Conservation (phyloP, 2,113 vertebrate species). For the Haemorhous mexicanus region DNA sequence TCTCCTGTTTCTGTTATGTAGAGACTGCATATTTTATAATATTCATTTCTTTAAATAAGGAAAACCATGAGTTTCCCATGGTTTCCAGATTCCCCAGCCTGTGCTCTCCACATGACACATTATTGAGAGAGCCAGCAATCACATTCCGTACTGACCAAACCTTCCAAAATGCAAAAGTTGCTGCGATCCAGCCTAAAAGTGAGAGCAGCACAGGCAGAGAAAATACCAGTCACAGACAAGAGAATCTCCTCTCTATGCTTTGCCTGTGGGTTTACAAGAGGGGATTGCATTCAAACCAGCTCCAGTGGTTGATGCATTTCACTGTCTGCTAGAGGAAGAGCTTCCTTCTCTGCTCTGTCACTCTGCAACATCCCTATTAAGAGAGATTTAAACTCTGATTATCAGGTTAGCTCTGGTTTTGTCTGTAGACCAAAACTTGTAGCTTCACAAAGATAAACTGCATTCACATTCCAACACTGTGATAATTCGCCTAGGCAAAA, state of each 20-base stretch:
- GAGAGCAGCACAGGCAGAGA: neutral
- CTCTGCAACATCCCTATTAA: neutral
- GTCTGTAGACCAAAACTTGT: neutral
- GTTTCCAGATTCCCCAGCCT: neutral
- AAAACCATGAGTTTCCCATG: neutral
- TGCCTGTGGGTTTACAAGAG: neutral
- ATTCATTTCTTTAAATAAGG: neutral
- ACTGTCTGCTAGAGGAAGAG: neutral
- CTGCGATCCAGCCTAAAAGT: neutral
- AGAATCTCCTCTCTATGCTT: neutral
- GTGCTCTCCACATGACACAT: neutral
- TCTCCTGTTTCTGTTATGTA: neutral
- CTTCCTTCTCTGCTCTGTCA: neutral
- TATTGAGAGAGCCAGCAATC: neutral
- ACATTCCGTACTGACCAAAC: neutral
- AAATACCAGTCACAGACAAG: rapidly evolving
- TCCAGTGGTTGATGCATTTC: neutral
- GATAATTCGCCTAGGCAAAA: neutral
- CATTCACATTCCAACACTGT: neutral
- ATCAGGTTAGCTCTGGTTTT: neutral
- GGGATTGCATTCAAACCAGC: neutral
- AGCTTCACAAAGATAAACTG: neutral
- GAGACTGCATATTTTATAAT: neutral
- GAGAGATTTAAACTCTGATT: neutral
- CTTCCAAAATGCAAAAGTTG: neutral